Evolutionary conservation across 1,140 invertebrate species (phyloP), one percentile per base, ranked within the genome.

Genomic region (Physella acuta): DNA sequence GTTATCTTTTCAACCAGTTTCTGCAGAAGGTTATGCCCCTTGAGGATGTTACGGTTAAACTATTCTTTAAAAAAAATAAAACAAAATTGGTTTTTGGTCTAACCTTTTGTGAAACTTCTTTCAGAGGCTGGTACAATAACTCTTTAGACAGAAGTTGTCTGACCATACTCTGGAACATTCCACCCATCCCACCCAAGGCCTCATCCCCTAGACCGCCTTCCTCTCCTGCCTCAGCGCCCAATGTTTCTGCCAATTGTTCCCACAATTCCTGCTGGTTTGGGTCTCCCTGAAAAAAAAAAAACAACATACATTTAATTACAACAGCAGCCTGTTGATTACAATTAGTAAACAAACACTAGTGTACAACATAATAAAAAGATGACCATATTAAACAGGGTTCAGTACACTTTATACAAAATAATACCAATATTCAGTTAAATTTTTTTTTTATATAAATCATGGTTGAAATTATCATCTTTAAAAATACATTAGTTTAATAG

Each of bases 161-260:
- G 33, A 68, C 66, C 66, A 68, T 68, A 28, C n/a, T 68, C 66
- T 68, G 66, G 37, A 68, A 68, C 66, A 68, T 68, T 51, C 56
- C 66, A 16, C 55, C 28, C 55, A 68, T 60, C 36, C 36, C 56
- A 14, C 56, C 66, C 1, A 68, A 56, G 20, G 36, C 66, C 24
- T 44, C 66, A 17, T 24, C 66, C 14, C 11, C 37, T 2, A 53
- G 55, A 58, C 34, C 34, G 1, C 55, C 55, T 14, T 3, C 66
- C 0, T 56, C 56, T 11, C 66, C 56, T 26, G 51, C 64, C 3
- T 56, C 53, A 14, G 55, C 36, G 1, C 66, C 66, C 5, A 68
- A n/a, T 20, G 66, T 36, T 33, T 68, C 55, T 4, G 66, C 53
- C 53, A 68, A 33, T 31, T 68, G 55, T 26, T 68, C 66, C 66